A percentile compares a stretch with the other conserved stretches of the same genome.
phyloP scores from a whole-genome alignment of 2,888 invertebrate genomes.

The Drosophila demipolita region DNA sequence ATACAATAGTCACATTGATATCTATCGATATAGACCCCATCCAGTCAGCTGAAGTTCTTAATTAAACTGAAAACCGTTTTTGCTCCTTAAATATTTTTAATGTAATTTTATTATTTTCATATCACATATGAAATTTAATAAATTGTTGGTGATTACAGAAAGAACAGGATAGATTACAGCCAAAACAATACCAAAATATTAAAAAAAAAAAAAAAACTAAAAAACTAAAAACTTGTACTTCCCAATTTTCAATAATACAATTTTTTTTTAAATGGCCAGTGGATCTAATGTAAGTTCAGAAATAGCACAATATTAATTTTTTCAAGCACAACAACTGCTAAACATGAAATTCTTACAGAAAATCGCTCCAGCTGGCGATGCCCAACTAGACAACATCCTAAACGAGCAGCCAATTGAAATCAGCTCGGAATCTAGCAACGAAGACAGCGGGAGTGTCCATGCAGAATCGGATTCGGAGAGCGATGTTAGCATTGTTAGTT shows the following conservation, averaged over 20 bases:
- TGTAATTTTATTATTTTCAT: too few relatives aligned
- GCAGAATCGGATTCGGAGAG: slow-evolving; percentile 7
- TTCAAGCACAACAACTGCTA: not conserved
- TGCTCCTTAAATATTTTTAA: not conserved
- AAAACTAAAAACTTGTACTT: not conserved
- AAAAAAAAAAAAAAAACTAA: not conserved
- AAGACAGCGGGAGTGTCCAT: slow-evolving; percentile 6
- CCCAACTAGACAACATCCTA: slow-evolving; percentile 21
- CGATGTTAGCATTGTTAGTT: slow-evolving; percentile 25
- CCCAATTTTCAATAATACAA: slow-evolving; percentile 4
- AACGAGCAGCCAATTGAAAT: slow-evolving; percentile 52
- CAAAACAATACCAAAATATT: too few relatives aligned
- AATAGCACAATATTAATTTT: not conserved
- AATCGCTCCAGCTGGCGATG: slow-evolving; percentile 35
- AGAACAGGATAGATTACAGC: not conserved
- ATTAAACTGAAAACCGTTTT: not conserved
- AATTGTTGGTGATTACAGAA: not conserved
- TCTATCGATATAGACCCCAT: not conserved
- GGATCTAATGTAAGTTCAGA: slow-evolving; percentile 36
- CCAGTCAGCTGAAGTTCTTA: not conserved
- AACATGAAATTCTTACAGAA: slow-evolving; percentile 14
- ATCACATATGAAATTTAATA: too few relatives aligned
- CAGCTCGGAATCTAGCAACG: slow-evolving; percentile 45
- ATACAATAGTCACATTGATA: not conserved
- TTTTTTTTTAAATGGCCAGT: slow-evolving; percentile 35